Base-by-base conservation (phyloP, 2,888 invertebrate species). In the Drosophila anomelani region DNA sequence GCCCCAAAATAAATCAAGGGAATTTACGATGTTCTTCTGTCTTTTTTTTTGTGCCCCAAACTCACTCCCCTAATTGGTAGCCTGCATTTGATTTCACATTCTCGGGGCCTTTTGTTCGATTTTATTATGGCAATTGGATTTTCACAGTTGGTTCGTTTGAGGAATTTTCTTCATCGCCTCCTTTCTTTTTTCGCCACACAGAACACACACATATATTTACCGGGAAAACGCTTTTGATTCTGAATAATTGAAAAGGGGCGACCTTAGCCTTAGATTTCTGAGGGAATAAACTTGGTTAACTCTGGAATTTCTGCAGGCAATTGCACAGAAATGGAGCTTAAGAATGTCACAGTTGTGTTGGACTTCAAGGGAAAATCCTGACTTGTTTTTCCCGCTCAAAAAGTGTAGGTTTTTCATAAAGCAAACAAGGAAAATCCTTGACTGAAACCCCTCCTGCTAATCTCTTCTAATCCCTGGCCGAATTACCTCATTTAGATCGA, bases 61-160 rank as follows among this genome's bases (percentile, higher is more conserved):
- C 13, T n/a, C 46, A 10, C 32, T 32, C 32, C 70, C 32, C 41
- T 57, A 68, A 68, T 68, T 68, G 69, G 47, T 20, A 9, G 34
- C 23, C 46, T 23, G 67, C 67, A 43, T 56, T 68, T 69, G 47
- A 68, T 69, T 58, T 44, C 68, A 58, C 51, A 58, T 54, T 43
- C 51, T 66, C 32, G 64, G 13, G 6, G 12, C 20, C 68, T 39
- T 69, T 69, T 70, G 70, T 69, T 70, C 51, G 59, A 70, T 58
- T 69, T 70, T 49, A 49, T 68, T 69, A 58, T 7, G 54, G 47
- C 26, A 67, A 67, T 67, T 46, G 54, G 64, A 36, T 41, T 67
- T 67, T 26, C 34, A 17, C 62, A 62, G 47, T 43, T 55, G 36
- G 36, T 43, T 44, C 41, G 23, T 55, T 58, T 17, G 8, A 57